Percentiles rank a stretch among this genome's conserved stretches.
Evolutionary conservation across 2,113 vertebrate genomes (phyloP).

Genomic region (Limanda limanda): DNA sequence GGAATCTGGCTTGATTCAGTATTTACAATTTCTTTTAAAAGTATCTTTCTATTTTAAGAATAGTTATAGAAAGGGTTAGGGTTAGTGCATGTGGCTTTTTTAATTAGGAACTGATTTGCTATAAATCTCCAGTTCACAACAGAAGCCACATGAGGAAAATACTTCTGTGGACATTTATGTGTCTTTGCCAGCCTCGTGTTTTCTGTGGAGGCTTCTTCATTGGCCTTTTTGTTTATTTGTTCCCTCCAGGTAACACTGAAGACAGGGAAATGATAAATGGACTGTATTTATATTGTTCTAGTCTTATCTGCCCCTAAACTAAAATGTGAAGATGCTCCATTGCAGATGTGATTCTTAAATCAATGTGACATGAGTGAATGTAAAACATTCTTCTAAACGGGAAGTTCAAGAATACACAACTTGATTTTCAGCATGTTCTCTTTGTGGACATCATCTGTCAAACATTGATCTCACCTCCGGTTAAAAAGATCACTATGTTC

Average conservation of each 20-base stretch:
- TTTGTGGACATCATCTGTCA: not conserved
- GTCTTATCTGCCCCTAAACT: not conserved
- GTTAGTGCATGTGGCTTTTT: not conserved
- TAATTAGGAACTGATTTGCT: constrained; percentile 14
- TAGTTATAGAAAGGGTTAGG: constrained; percentile 10
- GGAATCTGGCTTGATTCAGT: constrained; percentile 12
- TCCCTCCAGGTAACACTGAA: not conserved
- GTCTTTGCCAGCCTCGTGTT: not conserved
- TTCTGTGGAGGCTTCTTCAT: not conserved
- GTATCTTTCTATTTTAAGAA: constrained; percentile 34
- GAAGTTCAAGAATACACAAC: not conserved
- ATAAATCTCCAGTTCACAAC: constrained; percentile 1
- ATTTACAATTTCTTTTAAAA: constrained; percentile 4
- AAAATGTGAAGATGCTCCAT: not conserved
- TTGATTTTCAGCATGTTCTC: not conserved
- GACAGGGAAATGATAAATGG: not conserved
- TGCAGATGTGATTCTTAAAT: not conserved
- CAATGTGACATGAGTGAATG: not conserved
- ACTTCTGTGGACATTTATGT: constrained; percentile 1
- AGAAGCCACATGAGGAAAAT: not conserved
- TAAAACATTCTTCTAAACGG: not conserved
- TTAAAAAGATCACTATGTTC: constrained; percentile 18
- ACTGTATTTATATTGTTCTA: not conserved
- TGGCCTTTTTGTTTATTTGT: not conserved
- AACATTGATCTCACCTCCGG: constrained; percentile 20